Evolutionary conservation across 2,888 invertebrate genomes (phyloP), one percentile per base, ranked within the genome.

Genomic region (Temnothorax ravouxi): DNA sequence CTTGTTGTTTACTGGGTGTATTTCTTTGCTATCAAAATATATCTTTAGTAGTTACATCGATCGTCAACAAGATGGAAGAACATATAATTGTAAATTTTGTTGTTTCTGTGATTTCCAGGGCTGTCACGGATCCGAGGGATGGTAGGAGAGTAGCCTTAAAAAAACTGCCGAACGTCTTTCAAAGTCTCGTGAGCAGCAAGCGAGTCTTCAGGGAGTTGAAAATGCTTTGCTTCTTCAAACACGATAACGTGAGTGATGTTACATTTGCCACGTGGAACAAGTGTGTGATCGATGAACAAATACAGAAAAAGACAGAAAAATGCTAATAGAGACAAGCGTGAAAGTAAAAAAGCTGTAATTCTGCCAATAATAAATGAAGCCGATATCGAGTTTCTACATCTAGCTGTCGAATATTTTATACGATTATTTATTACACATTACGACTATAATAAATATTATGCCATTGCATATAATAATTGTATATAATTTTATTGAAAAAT

Each of bases 121-220:
- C 99, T 92, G 99, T 99, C 93, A 99, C 99, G 95, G 99, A 99
- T 96, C 99, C 99, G 38, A 97, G 99, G 93, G 99, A 99, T 96
- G 99, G 99, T 92, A 97, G 99, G 95, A 97, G 99, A 94, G 99
- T 99, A 93, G 99, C 99, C 91, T 97, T 99, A 93, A 99, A 99
- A 96, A 99, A 99, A 96, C 97, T 99, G 96, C 99, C 99, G 92
- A 99, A 99, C 96, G 99, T 99, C 95, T 99, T 99, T 97, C 99
- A 99, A 96, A 99, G 99, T 95, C 97, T 99, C 95, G 99, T 99
- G 94, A 99, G 99, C 94, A 99, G 99, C 95, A 99, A 99, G 95
- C 97, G 99, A 93, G 99, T 99, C 93, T 99, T 99, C 96, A 97
- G 99, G 92, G 99, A 99, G 96, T 97, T 99, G 94, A 98, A 99